Evolutionary conservation across 2,888 invertebrate genomes (phyloP).

Genomic region (Megastigmus dorsalis): DNA sequence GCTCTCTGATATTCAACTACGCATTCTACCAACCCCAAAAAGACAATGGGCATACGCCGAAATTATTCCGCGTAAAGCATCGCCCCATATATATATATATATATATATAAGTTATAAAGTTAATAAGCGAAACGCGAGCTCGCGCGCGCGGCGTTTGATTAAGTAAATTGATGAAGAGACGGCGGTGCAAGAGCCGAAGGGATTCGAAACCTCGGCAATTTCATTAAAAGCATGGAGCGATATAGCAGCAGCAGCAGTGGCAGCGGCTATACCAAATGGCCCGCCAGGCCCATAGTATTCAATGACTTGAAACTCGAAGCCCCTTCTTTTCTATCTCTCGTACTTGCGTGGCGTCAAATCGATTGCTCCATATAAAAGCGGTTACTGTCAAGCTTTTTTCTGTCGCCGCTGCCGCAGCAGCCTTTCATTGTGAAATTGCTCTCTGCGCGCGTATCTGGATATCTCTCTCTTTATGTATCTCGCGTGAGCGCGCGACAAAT

Average conservation of each 20-base stretch:
- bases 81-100: no score
- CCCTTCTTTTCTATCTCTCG: not conserved
- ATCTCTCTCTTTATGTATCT: not conserved
- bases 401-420: not conserved
- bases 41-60: no score
- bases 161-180: constrained; percentile 33
- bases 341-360: constrained; percentile 25
- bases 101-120: constrained; percentile 15
- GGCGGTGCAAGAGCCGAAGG: not conserved
- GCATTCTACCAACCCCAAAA: no score
- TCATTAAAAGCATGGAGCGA: constrained; percentile 26
- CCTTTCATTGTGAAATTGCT: constrained; percentile 36
- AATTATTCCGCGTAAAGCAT: no score
- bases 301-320: constrained; percentile 24
- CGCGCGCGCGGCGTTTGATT: constrained; percentile 23
- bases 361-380: constrained; percentile 39
- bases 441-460: not conserved
- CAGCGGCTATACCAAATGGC: no score
- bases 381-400: not conserved
- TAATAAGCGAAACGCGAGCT: constrained; percentile 17
- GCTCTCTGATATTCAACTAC: no score
- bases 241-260: no score
- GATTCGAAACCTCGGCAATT: constrained; percentile 28
- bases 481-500: not conserved
- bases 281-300: not conserved